phyloP scores from a whole-genome alignment of 2,797 vertebrate genomes.

The Gadopsis marmoratus region DNA sequence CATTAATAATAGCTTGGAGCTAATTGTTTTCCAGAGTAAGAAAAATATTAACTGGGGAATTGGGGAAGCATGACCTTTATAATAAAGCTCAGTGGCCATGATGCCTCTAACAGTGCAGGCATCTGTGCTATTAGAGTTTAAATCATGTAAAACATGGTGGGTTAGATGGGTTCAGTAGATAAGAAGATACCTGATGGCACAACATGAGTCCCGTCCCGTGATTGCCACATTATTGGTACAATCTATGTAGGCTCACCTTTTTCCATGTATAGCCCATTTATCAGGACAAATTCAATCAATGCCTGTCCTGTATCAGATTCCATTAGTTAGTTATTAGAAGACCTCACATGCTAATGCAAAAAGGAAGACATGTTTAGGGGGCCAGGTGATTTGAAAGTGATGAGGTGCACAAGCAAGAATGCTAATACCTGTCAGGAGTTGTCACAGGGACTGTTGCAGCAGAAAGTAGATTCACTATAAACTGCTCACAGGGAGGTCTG shows the following conservation, averaged over 20 bases:
- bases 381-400: not conserved
- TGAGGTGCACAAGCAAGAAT: not conserved
- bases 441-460: not conserved
- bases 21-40: slow-evolving; percentile 11
- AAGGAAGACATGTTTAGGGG: not conserved
- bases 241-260: not conserved
- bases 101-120: not conserved
- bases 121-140: slow-evolving; percentile 13
- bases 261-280: not conserved
- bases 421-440: not conserved
- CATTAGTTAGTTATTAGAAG: not conserved
- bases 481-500: not conserved
- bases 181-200: not conserved
- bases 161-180: not conserved
- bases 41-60: not conserved
- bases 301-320: not conserved
- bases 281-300: not conserved
- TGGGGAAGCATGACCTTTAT: slow-evolving; percentile 8
- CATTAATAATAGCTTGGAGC: not conserved
- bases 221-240: not conserved
- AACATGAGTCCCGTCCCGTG: not conserved
- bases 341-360: not conserved
- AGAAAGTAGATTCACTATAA: not conserved
- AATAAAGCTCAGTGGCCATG: not conserved
- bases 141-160: slow-evolving; percentile 6